These are phyloP conservation scores for Drosophila guanche DNA, from an alignment of 1,140 invertebrate genomes.

Conservation along the genomic window DNA sequence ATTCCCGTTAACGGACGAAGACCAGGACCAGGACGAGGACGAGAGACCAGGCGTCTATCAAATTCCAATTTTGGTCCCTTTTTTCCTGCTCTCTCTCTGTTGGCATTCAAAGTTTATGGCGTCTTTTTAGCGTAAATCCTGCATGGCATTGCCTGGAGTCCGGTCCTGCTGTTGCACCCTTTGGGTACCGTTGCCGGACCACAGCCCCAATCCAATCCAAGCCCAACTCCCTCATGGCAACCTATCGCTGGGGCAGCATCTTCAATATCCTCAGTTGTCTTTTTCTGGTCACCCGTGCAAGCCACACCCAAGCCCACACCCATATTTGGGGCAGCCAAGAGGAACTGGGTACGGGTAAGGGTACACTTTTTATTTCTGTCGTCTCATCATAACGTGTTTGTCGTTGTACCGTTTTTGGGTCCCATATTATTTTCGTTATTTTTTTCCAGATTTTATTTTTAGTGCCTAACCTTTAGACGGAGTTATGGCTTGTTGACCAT, in stretches of 20 bases:
- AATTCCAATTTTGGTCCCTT: constrained; percentile 80
- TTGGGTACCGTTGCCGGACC: constrained; percentile 33
- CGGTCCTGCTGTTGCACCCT: constrained; percentile 38
- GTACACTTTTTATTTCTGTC: constrained; percentile 36
- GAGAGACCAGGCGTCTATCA: constrained; percentile 66
- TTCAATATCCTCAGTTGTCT: constrained; percentile 37
- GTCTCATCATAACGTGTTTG: constrained; percentile 22
- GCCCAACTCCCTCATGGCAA: background rate
- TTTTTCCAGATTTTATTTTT: background rate
- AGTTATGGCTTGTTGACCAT: no score
- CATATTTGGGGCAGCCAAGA: background rate
- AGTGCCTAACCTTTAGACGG: background rate
- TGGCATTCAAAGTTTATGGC: constrained; percentile 75
- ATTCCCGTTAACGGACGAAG: background rate
- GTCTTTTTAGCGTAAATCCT: constrained; percentile 81
- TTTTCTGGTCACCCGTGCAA: constrained; percentile 1
- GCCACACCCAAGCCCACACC: background rate
- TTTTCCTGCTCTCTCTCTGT: constrained; percentile 53
- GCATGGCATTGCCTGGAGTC: constrained; percentile 40
- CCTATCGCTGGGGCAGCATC: constrained; percentile 37
- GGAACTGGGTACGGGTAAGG: background rate
- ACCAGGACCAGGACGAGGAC: constrained; percentile 17
- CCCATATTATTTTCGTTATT: background rate
- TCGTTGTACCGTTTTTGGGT: background rate
- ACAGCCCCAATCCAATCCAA: constrained; percentile 9